Evolutionary conservation across 2,888 invertebrate genomes (phyloP).

Genomic region (Melanostoma scalare): DNA sequence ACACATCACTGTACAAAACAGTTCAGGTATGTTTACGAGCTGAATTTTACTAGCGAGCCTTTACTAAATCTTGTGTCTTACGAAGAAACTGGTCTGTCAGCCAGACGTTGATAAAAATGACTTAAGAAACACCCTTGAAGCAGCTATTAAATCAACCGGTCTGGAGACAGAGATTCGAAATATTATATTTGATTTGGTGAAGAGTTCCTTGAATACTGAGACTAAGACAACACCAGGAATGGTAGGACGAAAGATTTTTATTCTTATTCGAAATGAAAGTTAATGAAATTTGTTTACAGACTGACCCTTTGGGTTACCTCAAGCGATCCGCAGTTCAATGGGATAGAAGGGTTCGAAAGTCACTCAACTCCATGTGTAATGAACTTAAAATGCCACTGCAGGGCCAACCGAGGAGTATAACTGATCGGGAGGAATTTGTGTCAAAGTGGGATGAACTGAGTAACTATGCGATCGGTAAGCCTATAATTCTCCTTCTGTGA

Average conservation of each 20-base stretch:
- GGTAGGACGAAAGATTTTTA: conserved; percentile 52
- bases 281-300: conserved; percentile 75
- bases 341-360: conserved; percentile 97
- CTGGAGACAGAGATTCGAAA: conserved; percentile 92
- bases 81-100: conserved; percentile 90
- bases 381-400: conserved; percentile 94
- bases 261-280: conserved; percentile 3
- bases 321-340: conserved; percentile 94
- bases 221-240: conserved; percentile 76
- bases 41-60: background rate
- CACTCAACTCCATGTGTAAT: conserved; percentile 96
- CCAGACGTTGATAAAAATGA: conserved; percentile 89
- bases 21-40: conserved; percentile 86
- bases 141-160: conserved; percentile 89
- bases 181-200: conserved; percentile 91
- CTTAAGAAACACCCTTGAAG: conserved; percentile 89
- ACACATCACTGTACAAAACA: conserved; percentile 89
- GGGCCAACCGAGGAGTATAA: conserved; percentile 86
- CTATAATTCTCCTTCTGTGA: no score
- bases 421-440: conserved; percentile 91
- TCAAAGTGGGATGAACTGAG: conserved; percentile 97
- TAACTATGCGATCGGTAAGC: conserved; percentile 91
- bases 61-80: conserved; percentile 4
- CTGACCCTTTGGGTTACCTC: conserved; percentile 89
- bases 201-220: conserved; percentile 83